Percentiles rank a stretch among this genome's conserved stretches.
phyloP scores from a whole-genome alignment of 1,140 invertebrate species.

The Grapholita molesta region DNA sequence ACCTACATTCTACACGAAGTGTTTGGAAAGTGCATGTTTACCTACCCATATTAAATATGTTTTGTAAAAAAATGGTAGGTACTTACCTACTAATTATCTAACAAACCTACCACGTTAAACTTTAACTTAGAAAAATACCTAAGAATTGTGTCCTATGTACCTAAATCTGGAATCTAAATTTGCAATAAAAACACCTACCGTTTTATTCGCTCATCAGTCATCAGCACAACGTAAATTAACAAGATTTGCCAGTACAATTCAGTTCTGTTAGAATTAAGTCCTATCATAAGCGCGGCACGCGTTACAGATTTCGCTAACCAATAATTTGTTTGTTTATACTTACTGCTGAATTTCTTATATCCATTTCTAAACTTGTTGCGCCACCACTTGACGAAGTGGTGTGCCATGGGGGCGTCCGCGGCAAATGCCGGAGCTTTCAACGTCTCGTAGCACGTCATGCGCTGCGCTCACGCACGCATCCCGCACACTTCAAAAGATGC shows the following conservation, averaged over 20 bases:
- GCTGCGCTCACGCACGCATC: conserved; percentile 77
- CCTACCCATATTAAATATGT: too few species aligned
- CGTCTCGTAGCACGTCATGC: conserved; percentile 79
- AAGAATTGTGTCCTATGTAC: too few species aligned
- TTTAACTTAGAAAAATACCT: too few species aligned
- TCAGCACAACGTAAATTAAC: not conserved
- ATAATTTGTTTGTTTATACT: conserved; percentile 35
- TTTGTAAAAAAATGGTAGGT: too few species aligned
- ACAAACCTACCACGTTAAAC: too few species aligned
- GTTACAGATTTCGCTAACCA: not conserved
- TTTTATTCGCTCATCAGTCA: not conserved
- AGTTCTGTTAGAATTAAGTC: not conserved
- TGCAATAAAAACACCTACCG: not conserved
- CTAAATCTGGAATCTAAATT: too few species aligned
- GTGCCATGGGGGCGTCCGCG: conserved; percentile 83
- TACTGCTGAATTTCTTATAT: conserved; percentile 86
- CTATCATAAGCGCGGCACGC: not conserved
- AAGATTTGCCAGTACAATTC: not conserved
- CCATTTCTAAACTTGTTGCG: conserved; percentile 86
- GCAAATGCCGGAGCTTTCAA: conserved; percentile 74
- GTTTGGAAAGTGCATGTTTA: too few species aligned
- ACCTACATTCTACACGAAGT: too few species aligned
- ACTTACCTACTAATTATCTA: too few species aligned
- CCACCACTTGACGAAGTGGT: conserved; percentile 88
- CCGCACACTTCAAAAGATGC: conserved; percentile 71